A percentile compares a stretch with the other conserved stretches of the same genome.
Conservation (phyloP, 2,888 invertebrate genomes). For the Hemistola chrysoprasaria region DNA sequence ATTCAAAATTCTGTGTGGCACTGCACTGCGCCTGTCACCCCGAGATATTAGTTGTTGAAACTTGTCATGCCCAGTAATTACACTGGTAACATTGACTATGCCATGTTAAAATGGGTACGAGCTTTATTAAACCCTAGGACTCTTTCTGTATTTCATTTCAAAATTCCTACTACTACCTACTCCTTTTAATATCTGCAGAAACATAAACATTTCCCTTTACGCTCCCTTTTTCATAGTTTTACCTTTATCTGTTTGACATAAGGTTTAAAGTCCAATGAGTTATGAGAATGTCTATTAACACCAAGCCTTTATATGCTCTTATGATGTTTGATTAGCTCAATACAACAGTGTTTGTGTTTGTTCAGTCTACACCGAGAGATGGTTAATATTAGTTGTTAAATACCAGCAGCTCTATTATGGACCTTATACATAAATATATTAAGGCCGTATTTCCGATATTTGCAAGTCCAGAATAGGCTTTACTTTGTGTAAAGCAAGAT, state of each 20-base stretch:
- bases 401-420: constrained; percentile 25
- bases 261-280: constrained; percentile 15
- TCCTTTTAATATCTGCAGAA: not conserved
- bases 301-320: constrained; percentile 42
- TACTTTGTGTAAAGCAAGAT: constrained; percentile 18
- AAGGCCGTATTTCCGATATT: constrained; percentile 15
- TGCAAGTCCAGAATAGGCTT: constrained; percentile 1
- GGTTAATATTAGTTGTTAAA: constrained; percentile 41
- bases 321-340: constrained; percentile 53
- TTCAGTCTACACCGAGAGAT: constrained; percentile 39
- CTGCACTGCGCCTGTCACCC: too few relatives aligned
- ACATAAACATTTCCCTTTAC: not conserved
- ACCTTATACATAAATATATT: constrained; percentile 9
- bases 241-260: not conserved
- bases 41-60: too few relatives aligned
- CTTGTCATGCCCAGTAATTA: too few relatives aligned
- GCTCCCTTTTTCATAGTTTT: not conserved
- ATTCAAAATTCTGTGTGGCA: too few relatives aligned
- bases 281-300: constrained; percentile 8
- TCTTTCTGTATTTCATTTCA: too few relatives aligned
- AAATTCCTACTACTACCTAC: too few relatives aligned
- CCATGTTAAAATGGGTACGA: too few relatives aligned
- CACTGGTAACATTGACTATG: too few relatives aligned
- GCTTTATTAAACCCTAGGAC: too few relatives aligned
- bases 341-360: constrained; percentile 51